phyloP scores from a whole-genome alignment of 2,113 vertebrate genomes.

The Myotis davidii region DNA sequence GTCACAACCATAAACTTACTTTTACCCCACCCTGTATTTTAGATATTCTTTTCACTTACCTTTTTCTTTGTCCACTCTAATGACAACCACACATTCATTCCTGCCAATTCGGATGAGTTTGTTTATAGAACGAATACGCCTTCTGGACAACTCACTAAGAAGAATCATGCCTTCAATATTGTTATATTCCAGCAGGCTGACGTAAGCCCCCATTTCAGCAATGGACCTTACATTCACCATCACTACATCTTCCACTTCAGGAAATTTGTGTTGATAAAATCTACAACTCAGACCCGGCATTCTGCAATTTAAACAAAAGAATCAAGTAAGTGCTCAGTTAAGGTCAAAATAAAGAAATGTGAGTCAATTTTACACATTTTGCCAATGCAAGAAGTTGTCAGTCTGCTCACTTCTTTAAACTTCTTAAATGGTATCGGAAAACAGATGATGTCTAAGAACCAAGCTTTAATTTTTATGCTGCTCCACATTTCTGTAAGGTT shows the following conservation, averaged over 20 bases:
- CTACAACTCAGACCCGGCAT: slow-evolving; percentile 98
- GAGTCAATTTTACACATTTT: background rate
- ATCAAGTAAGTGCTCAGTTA: background rate
- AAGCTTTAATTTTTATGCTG: slow-evolving; percentile 67
- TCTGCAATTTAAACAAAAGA: slow-evolving; percentile 84
- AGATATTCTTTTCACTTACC: slow-evolving; percentile 84
- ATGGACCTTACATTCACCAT: slow-evolving; percentile 99
- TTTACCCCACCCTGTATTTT: background rate
- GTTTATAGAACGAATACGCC: slow-evolving; percentile 98
- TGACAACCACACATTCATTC: slow-evolving; percentile 98
- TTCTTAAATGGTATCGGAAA: slow-evolving; percentile 55
- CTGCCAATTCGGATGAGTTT: slow-evolving; percentile 98
- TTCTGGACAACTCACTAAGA: slow-evolving; percentile 95
- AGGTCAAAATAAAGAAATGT: slow-evolving; percentile 37
- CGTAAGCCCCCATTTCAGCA: slow-evolving; percentile 98
- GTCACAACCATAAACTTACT: background rate
- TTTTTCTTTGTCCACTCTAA: slow-evolving; percentile 99
- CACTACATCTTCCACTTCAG: slow-evolving; percentile 98
- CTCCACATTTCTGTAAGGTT: slow-evolving; percentile 40
- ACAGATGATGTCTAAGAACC: background rate
- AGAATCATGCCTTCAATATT: slow-evolving; percentile 99
- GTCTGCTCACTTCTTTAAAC: slow-evolving; percentile 34
- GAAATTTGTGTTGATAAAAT: slow-evolving; percentile 99
- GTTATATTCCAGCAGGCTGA: slow-evolving; percentile 98
- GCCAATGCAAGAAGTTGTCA: background rate